Conservation (phyloP, 53 echinoderm and acorn worm genomes). For the Mesocentrotus franciscanus region DNA sequence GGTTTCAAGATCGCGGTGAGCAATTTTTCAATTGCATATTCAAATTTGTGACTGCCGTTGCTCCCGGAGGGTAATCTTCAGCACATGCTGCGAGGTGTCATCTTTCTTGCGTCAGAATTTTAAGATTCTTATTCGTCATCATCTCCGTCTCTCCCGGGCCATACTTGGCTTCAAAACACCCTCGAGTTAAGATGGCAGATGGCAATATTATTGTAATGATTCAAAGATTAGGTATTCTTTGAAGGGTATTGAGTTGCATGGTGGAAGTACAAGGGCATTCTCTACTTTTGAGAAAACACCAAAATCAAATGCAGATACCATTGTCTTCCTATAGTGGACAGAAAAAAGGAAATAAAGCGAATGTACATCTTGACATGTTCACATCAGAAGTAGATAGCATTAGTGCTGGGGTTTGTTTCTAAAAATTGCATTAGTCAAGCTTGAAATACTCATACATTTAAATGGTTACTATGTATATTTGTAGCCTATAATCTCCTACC, state of each 20-base stretch:
- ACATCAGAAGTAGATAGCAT: background rate
- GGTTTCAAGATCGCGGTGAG: background rate
- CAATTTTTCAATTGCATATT: slow-evolving; percentile 12
- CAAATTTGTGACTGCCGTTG: background rate
- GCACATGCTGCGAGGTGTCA: background rate
- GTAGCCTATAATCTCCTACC: background rate
- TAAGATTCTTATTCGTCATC: background rate
- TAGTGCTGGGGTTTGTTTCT: background rate
- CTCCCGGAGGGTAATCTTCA: slow-evolving; percentile 1
- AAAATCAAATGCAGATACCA: background rate
- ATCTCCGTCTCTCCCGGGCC: background rate
- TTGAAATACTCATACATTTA: background rate
- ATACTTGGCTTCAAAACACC: background rate
- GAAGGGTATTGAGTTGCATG: background rate
- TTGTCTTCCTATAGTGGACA: too few species aligned
- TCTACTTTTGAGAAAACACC: background rate
- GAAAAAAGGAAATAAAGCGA: too few species aligned
- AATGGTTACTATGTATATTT: too few species aligned
- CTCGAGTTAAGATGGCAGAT: background rate
- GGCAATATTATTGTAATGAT: slow-evolving; percentile 29
- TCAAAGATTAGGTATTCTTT: background rate
- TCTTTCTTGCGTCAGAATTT: slow-evolving; percentile 33
- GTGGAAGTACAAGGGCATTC: too few species aligned
- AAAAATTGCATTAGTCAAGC: background rate
- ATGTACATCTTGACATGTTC: background rate